Conservation (phyloP, 37 sponge, comb jelly and placozoan species). For the Bolinopsis microptera region DNA sequence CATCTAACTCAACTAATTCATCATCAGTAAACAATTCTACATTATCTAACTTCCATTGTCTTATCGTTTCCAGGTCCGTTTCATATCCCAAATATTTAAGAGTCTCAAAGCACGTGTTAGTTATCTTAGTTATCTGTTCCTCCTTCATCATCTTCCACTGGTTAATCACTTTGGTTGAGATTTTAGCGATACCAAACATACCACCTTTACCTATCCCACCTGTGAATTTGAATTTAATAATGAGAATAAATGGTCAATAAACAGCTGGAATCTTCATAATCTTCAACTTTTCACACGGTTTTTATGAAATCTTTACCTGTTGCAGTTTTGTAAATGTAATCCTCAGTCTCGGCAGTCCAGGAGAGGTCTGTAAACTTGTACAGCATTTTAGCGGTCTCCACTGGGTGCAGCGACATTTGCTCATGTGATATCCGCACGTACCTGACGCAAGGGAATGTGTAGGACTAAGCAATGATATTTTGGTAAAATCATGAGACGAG, state of each 20-base stretch:
- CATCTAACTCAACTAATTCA: not conserved
- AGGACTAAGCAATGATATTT: too few species aligned
- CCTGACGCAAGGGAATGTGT: not conserved
- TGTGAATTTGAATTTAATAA: not conserved
- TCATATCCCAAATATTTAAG: constrained; percentile 33
- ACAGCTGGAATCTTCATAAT: too few species aligned
- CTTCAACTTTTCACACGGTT: too few species aligned
- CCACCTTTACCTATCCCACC: not conserved
- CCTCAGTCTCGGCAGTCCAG: constrained; percentile 20
- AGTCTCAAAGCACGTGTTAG: not conserved
- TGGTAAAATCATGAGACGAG: too few species aligned
- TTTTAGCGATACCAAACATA: constrained; percentile 10
- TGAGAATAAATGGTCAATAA: not conserved
- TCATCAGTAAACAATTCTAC: not conserved
- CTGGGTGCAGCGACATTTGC: constrained; percentile 37
- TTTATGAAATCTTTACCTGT: too few species aligned
- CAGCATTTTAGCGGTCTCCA: constrained; percentile 51
- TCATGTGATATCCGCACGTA: constrained; percentile 49
- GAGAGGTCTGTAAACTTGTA: constrained; percentile 21
- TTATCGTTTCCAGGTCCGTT: not conserved
- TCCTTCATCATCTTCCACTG: not conserved
- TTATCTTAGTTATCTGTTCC: not conserved
- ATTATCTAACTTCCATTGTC: constrained; percentile 55
- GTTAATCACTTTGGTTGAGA: constrained; percentile 11
- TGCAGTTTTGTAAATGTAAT: constrained; percentile 24